Evolutionary conservation across 2,797 vertebrate genomes (phyloP).

Genomic region (Poecilia wingei): DNA sequence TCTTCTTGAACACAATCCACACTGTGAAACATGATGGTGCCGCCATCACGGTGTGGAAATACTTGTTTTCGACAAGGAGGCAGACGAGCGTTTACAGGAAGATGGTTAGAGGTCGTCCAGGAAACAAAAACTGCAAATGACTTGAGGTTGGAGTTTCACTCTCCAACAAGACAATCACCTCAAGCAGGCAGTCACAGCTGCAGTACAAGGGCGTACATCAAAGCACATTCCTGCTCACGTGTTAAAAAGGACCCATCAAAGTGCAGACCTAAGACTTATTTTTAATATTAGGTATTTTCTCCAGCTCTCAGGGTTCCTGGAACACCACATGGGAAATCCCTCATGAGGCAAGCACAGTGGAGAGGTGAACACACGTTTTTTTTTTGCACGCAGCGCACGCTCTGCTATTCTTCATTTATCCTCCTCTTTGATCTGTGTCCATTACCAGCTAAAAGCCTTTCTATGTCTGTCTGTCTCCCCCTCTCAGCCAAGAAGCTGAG

Average conservation of each 20-base stretch:
- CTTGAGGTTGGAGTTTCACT: neutral
- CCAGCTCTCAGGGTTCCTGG: conserved; percentile 56
- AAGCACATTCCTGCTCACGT: neutral
- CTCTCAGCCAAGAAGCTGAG: conserved; percentile 56
- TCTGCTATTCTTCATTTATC: conserved; percentile 38
- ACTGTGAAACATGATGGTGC: neutral
- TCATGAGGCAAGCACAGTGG: conserved; percentile 30
- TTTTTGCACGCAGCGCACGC: conserved; percentile 21
- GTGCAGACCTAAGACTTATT: neutral
- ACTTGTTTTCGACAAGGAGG: neutral
- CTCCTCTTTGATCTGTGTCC: conserved; percentile 35
- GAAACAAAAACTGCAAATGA: neutral
- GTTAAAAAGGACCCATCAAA: neutral
- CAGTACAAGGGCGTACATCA: neutral
- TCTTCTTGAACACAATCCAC: neutral
- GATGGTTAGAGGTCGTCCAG: neutral
- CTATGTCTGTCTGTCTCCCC: conserved; percentile 56
- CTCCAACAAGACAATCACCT: neutral
- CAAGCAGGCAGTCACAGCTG: neutral
- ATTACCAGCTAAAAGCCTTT: conserved; percentile 71
- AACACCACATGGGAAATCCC: conserved; percentile 55
- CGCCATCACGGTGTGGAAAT: neutral
- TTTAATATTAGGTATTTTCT: conserved; percentile 2
- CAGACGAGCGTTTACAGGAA: neutral
- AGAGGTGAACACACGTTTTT: conserved; percentile 68